These are phyloP conservation scores for Cyclopterus lumpus DNA, from an alignment of 2,797 vertebrate genomes.

Conservation along the genomic window DNA sequence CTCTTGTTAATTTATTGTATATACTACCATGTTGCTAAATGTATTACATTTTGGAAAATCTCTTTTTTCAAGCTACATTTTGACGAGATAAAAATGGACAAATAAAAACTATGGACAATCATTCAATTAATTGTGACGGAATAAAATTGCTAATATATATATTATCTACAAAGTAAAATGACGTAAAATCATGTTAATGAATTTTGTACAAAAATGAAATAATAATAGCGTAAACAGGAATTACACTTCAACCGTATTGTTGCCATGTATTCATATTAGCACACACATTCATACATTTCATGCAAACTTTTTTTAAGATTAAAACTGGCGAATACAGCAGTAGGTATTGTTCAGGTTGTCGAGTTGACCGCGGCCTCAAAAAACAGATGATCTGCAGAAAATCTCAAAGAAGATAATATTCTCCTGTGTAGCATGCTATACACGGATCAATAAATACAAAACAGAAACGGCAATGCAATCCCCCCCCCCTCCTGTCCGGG, in stretches of 20 bases:
- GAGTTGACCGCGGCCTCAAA: constrained; percentile 19
- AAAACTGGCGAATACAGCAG: background rate
- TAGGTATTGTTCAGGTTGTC: background rate
- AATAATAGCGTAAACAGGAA: background rate
- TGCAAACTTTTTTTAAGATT: background rate
- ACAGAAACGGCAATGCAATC: constrained; percentile 48
- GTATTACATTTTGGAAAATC: no score
- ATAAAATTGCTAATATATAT: background rate
- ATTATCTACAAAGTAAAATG: background rate
- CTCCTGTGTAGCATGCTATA: constrained; percentile 7
- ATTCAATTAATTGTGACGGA: background rate
- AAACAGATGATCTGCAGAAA: constrained; percentile 26
- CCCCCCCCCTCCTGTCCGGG: constrained; percentile 24
- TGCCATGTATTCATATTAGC: background rate
- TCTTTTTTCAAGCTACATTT: no score
- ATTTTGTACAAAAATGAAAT: background rate
- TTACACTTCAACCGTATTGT: background rate
- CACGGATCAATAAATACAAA: constrained; percentile 67
- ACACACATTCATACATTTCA: background rate
- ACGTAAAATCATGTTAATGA: background rate
- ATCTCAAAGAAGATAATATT: constrained; percentile 6
- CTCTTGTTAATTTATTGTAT: no score
- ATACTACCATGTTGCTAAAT: background rate
- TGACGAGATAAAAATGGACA: no score
- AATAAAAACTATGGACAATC: background rate